A percentile compares a stretch with the other conserved stretches of the same genome.
phyloP scores from a whole-genome alignment of 2,888 invertebrate genomes.

The Selenia dentaria region DNA sequence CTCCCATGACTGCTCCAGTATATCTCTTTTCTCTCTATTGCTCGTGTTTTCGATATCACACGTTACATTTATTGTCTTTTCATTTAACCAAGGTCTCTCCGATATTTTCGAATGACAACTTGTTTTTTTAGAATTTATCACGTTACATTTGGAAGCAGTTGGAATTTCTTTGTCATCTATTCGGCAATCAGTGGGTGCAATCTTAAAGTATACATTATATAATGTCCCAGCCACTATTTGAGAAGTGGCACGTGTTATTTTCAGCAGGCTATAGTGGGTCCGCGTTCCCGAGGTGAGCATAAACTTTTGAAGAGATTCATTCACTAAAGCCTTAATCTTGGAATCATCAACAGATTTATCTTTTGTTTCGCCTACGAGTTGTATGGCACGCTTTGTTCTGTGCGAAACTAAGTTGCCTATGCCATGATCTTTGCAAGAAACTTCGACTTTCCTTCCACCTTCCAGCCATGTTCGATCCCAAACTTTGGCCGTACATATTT shows the following conservation, averaged over 20 bases:
- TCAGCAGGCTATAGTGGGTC: background rate
- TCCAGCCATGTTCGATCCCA: constrained; percentile 86
- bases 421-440: constrained; percentile 48
- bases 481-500: constrained; percentile 57
- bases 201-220: constrained; percentile 79
- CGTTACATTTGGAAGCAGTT: background rate
- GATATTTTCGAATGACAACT: constrained; percentile 45
- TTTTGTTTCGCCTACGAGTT: constrained; percentile 25
- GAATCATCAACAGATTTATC: constrained; percentile 28
- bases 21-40: constrained; percentile 5
- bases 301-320: constrained; percentile 42
- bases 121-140: constrained; percentile 16
- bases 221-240: constrained; percentile 77
- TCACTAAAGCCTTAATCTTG: constrained; percentile 40
- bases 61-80: constrained; percentile 39
- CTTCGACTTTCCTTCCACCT: constrained; percentile 65
- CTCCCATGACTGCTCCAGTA: too few relatives aligned
- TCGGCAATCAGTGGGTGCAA: constrained; percentile 73
- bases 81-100: constrained; percentile 41
- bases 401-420: constrained; percentile 15
- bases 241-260: constrained; percentile 12
- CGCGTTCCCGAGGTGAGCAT: constrained; percentile 19
- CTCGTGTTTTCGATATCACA: constrained; percentile 26
- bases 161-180: background rate
- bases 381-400: constrained; percentile 33